phyloP scores from a whole-genome alignment of 2,797 vertebrate species.

The Rhyacichthys aspro region DNA sequence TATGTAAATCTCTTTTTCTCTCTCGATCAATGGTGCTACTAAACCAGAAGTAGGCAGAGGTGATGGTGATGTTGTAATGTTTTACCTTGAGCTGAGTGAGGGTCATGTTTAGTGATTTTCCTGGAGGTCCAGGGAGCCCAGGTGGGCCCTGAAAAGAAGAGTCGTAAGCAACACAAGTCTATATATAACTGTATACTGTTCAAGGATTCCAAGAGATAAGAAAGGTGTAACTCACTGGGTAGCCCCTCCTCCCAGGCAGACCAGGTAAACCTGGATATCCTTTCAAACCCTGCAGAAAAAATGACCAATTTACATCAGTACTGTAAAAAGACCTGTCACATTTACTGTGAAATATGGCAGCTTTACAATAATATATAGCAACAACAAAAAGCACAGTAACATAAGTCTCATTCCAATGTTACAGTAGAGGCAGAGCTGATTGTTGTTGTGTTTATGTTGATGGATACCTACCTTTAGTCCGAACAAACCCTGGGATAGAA shows the following conservation, averaged over 20 bases:
- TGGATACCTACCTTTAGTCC: conserved; percentile 84
- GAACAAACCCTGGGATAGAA: conserved; percentile 79
- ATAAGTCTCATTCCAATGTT: background rate
- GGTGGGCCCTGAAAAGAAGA: conserved; percentile 79
- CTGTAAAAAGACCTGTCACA: background rate
- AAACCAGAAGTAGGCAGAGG: background rate
- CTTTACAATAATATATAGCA: conserved; percentile 25
- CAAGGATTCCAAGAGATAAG: too few species aligned
- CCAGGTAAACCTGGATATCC: conserved; percentile 84
- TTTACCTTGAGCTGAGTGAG: conserved; percentile 81
- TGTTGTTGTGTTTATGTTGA: conserved; percentile 21
- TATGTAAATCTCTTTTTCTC: too few species aligned
- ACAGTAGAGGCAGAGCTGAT: conserved; percentile 1
- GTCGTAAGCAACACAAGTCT: background rate
- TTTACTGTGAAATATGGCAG: conserved; percentile 9
- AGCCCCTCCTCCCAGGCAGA: conserved; percentile 75
- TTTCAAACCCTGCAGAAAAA: conserved; percentile 84
- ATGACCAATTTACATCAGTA: conserved; percentile 10
- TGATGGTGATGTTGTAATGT: background rate
- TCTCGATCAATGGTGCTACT: background rate
- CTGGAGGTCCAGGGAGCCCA: conserved; percentile 82
- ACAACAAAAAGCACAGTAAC: conserved; percentile 1
- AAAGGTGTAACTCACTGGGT: conserved; percentile 71
- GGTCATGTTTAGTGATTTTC: conserved; percentile 74
- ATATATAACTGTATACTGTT: background rate